Evolutionary conservation across 2,888 invertebrate genomes (phyloP).

Genomic region (Ariolimax columbianus): DNA sequence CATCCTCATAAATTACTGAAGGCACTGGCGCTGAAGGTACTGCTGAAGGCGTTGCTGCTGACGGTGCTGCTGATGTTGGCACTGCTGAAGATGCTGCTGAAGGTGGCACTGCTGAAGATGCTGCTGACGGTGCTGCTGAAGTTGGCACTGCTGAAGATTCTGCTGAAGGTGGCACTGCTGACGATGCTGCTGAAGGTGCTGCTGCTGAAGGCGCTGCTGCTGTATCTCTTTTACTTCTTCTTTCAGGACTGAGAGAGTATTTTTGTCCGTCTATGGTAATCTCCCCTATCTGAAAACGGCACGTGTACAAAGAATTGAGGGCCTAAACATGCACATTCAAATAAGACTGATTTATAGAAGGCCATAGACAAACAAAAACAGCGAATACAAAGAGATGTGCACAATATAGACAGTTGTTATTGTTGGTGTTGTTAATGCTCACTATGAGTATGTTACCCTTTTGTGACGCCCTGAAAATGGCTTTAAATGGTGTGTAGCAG

Average conservation of each 20-base stretch:
- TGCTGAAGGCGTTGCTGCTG: neutral
- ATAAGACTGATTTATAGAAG: no score
- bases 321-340: neutral
- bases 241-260: constrained; percentile 4
- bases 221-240: constrained; percentile 3
- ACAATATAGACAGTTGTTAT: no score
- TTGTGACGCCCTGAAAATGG: no score
- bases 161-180: neutral
- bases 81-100: neutral
- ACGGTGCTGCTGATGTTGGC: neutral
- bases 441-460: no score
- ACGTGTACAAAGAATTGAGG: no score
- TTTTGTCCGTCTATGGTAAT: constrained; percentile 19
- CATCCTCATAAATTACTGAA: neutral
- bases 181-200: neutral
- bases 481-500: no score
- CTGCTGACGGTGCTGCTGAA: neutral
- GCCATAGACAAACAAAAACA: no score
- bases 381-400: no score
- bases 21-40: neutral
- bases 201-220: neutral
- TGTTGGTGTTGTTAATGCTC: no score
- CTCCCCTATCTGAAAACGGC: constrained; percentile 28
- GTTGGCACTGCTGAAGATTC: neutral
- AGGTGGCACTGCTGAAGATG: neutral